Evolutionary conservation across 2,113 vertebrate genomes (phyloP), one percentile per base, ranked within the genome.

Genomic region (Malurus alboscapulatus): DNA sequence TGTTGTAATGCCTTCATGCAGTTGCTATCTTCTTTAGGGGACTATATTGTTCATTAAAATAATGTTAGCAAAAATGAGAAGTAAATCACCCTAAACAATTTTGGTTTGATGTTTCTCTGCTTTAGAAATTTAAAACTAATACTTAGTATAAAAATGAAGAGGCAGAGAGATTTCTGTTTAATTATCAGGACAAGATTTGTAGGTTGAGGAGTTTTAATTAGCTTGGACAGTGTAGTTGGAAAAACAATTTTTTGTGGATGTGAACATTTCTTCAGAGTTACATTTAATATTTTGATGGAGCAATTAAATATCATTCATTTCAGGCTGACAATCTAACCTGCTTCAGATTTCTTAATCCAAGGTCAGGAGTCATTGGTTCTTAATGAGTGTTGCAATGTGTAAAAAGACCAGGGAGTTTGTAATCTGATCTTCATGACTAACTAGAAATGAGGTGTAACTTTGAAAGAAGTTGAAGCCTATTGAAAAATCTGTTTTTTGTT

Each of bases 321-420:
- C 47, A 74, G 51, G 44, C 1, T 85, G 91, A 62, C 30, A 47
- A 10, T 79, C 53, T 82, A 83, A 74, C 59, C 19, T 69, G 55
- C 55, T 20, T 86, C 72, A 24, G 32, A 66, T 92, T 93, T 94
- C 90, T 88, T 91, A 94, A 90, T 90, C 59, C 55, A 45, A 48
- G 68, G 76, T 92, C 75, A 67, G 51, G 57, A 94, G 51, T 85
- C 68, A 71, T 24, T 77, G 44, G 44, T 53, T 86, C 45, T 77
- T 85, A 88, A 67, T 77, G 57, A 63, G 16, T 84, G 57, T 84
- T 63, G 76, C 85, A 84, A 48, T 34, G 63, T 59, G 48, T 77
- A 44, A 81, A 94, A 90, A 84, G 27, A 66, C 53, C 19, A 44
- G 68, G 34, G 63, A 77, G 61, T 62, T 61, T 67, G 68, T 57